These are phyloP conservation scores for Calcarius lapponicus DNA, from an alignment of 2,797 vertebrate species.

Conservation along the genomic window DNA sequence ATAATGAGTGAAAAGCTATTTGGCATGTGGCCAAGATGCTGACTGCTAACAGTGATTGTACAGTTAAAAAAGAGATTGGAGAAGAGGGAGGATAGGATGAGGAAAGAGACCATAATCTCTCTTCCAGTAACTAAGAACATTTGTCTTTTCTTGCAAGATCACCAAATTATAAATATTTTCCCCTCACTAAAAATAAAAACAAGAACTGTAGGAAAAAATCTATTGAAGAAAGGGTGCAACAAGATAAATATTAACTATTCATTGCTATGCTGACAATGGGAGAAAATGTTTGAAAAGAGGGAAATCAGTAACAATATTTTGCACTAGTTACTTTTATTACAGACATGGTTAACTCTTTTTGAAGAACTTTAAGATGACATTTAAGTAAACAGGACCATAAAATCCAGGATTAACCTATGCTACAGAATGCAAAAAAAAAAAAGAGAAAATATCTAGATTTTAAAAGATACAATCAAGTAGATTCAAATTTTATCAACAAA, in stretches of 20 bases:
- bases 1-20: neutral
- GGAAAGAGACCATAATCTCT: neutral
- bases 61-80: neutral
- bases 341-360: neutral
- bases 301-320: neutral
- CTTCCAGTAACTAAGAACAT: neutral
- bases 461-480: neutral
- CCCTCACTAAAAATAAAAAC: neutral
- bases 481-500: neutral
- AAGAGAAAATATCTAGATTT: neutral
- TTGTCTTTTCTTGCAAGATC: neutral
- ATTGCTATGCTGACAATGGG: neutral
- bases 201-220: neutral
- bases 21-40: neutral
- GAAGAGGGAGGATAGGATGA: neutral
- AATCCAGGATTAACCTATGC: neutral
- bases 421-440: neutral
- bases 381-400: neutral
- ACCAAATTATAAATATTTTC: neutral
- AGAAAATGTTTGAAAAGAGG: neutral
- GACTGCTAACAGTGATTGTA: neutral
- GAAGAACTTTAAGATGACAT: neutral
- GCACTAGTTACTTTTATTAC: neutral
- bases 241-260: neutral
- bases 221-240: neutral